Percentiles rank a stretch among this genome's conserved stretches.
Evolutionary conservation across 2,797 vertebrate genomes (phyloP).

Genomic region (Passerculus sandwichensis): DNA sequence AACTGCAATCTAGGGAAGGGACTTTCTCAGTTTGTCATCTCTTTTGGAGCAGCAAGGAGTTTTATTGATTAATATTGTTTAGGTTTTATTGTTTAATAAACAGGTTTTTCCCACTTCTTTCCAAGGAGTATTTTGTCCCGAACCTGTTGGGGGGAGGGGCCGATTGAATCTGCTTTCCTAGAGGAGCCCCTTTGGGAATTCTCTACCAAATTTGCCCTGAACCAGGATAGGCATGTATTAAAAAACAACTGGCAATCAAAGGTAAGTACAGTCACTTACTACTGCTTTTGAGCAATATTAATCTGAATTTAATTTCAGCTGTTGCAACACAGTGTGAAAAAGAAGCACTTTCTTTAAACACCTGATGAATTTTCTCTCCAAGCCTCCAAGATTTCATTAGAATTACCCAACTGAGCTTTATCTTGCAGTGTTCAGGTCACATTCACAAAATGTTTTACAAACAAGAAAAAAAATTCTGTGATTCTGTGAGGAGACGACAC

Average conservation of each 20-base stretch:
- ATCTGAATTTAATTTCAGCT: neutral
- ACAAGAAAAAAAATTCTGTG: neutral
- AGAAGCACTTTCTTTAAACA: neutral
- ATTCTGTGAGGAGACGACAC: neutral
- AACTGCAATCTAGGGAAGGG: too few species aligned
- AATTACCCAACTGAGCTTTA: neutral
- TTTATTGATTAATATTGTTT: too few species aligned
- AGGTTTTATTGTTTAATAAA: too few species aligned
- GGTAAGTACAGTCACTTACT: neutral
- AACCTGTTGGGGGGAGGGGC: too few species aligned
- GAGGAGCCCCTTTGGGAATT: too few species aligned
- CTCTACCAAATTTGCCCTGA: too few species aligned
- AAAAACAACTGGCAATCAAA: neutral
- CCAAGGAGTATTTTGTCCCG: too few species aligned
- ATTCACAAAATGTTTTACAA: neutral
- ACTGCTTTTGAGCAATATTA: neutral
- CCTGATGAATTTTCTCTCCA: neutral
- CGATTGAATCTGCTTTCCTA: too few species aligned
- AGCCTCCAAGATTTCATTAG: neutral
- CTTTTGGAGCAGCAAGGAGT: too few species aligned
- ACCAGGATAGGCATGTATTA: neutral
- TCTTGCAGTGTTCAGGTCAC: neutral
- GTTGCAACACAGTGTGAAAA: neutral
- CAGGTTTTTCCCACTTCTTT: too few species aligned
- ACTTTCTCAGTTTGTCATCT: too few species aligned